Conservation (phyloP, 2,797 vertebrate genomes). For the Amblyopsis hoosieri region DNA sequence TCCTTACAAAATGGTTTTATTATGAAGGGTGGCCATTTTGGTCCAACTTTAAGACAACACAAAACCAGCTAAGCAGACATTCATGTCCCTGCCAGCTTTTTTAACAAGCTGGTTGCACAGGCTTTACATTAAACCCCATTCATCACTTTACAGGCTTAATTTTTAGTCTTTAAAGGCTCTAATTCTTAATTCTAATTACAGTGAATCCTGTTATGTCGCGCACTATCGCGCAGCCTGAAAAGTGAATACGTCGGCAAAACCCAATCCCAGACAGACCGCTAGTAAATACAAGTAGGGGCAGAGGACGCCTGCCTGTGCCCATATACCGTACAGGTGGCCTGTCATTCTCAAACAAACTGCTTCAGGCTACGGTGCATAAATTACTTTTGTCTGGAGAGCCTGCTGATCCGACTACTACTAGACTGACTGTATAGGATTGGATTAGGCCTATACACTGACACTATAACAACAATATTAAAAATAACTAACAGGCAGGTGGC, state of each 20-base stretch:
- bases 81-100: not conserved
- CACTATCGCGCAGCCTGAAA: slow-evolving; percentile 8
- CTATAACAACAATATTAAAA: too few relatives aligned
- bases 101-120: not conserved
- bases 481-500: too few relatives aligned
- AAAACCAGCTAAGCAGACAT: too few relatives aligned
- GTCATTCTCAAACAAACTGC: slow-evolving; percentile 27
- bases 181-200: not conserved
- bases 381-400: slow-evolving; percentile 18
- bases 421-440: too few relatives aligned
- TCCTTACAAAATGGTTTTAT: slow-evolving; percentile 4
- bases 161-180: not conserved
- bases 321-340: slow-evolving; percentile 28
- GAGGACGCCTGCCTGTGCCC: slow-evolving; percentile 10
- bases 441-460: too few relatives aligned
- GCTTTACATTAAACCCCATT: not conserved
- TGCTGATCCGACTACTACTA: not conserved
- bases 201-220: not conserved
- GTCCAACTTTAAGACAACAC: not conserved
- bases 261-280: slow-evolving; percentile 16
- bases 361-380: slow-evolving; percentile 30
- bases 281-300: slow-evolving; percentile 11
- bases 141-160: too few relatives aligned
- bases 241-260: slow-evolving; percentile 30
- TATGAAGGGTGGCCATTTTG: not conserved